Conservation (phyloP, 2,113 vertebrate species). For the Sinocyclocheilus grahami region DNA sequence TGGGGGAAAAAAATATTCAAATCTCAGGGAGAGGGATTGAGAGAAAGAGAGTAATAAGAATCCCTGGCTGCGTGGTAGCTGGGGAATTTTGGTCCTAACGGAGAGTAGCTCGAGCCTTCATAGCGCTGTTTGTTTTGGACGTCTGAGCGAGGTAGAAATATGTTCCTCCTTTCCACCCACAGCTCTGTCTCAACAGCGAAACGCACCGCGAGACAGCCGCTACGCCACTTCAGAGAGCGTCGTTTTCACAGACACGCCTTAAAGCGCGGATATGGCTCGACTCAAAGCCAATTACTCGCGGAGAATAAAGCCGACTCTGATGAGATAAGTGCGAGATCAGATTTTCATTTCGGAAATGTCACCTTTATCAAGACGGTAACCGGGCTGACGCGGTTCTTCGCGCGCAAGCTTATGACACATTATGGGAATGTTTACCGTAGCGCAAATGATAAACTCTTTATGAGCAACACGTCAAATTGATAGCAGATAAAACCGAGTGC, state of each 20-base stretch:
- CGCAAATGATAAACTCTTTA: slow-evolving; percentile 8
- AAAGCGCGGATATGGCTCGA: slow-evolving; percentile 5
- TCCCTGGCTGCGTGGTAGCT: slow-evolving; percentile 51
- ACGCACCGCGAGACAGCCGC: slow-evolving; percentile 27
- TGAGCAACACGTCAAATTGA: slow-evolving; percentile 40
- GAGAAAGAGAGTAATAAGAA: slow-evolving; percentile 42
- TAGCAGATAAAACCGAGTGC: slow-evolving; percentile 25
- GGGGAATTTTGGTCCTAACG: slow-evolving; percentile 58
- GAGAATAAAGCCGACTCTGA: slow-evolving; percentile 31
- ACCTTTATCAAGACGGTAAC: slow-evolving; percentile 19
- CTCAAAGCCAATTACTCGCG: slow-evolving; percentile 43
- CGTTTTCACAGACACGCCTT: slow-evolving; percentile 1
- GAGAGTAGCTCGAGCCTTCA: slow-evolving; percentile 52
- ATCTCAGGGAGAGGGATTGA: slow-evolving; percentile 19
- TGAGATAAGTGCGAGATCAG: slow-evolving; percentile 22
- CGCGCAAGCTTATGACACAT: background rate
- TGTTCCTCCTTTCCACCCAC: slow-evolving; percentile 56
- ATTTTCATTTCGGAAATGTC: slow-evolving; percentile 15
- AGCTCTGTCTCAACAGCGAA: slow-evolving; percentile 59
- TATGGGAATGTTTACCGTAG: slow-evolving; percentile 16
- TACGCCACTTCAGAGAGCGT: background rate
- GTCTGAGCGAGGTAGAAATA: slow-evolving; percentile 49
- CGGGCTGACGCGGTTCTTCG: background rate
- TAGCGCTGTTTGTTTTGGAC: slow-evolving; percentile 59
- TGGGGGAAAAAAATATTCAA: slow-evolving; percentile 1